Evolutionary conservation across 2,888 invertebrate genomes (phyloP), one percentile per base, ranked within the genome.

Genomic region (Cryptus armator): DNA sequence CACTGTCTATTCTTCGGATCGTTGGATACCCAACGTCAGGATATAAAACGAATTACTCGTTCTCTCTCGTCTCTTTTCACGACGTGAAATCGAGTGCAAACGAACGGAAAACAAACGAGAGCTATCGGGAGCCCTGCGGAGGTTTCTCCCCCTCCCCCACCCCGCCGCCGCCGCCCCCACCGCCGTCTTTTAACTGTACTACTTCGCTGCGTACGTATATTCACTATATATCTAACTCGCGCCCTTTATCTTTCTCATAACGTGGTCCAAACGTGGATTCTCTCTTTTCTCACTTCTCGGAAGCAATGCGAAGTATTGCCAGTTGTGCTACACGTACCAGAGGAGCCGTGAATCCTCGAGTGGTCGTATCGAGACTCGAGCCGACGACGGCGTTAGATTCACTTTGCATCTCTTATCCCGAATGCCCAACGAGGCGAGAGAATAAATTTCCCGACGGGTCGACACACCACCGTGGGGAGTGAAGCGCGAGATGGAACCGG

Each of bases 361-460:
- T 86, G 86, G 84, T 76, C 83, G 81, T 83, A 87, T 87, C 83
- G 86, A 83, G 67, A 81, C 72, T 37, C 76, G 70, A 77, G 79
- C 71, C 76, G 62, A 62, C 75, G 76, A 82, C 80, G 80, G 84
- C 84, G 81, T 86, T 87, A 85, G 81, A 87, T 87, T 86, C 87
- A 87, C 86, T 87, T 87, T 87, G 85, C 79, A 86, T 84, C 83
- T 84, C 82, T 83, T 78, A 85, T 76, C 48, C 74, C 72, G 53
- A 66, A 59, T 81, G 81, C 70, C 67, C 87, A 87, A 84, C 81
- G 83, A 85, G 79, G 53, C 86, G 86, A 81, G 84, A 83, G 83
- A 87, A 87, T 87, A 83, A 83, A 87, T 86, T 86, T 81, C 80
- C 83, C 85, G 82, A 62, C 76, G 85, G 85, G 72, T 85, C 62